phyloP scores from a whole-genome alignment of 2,888 invertebrate species.

The Clitarchus hookeri region DNA sequence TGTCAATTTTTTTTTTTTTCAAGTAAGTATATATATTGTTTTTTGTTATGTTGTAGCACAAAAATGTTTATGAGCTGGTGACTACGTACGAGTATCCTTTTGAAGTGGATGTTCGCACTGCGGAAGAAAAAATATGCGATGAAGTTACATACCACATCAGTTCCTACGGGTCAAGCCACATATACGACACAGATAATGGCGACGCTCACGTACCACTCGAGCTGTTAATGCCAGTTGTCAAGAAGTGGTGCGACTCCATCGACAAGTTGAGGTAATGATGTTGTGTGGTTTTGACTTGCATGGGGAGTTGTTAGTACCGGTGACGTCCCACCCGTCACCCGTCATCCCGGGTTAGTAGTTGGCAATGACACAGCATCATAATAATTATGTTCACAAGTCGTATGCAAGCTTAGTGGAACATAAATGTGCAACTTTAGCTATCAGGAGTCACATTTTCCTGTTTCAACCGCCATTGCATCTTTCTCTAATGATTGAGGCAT shows the following conservation, averaged over 20 bases:
- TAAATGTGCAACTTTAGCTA: too few species aligned
- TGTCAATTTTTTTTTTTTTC: not conserved
- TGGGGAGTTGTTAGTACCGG: not conserved
- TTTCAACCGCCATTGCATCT: too few species aligned
- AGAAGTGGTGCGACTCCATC: constrained; percentile 32
- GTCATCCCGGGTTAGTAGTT: not conserved
- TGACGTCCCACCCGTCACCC: not conserved
- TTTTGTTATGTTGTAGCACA: not conserved
- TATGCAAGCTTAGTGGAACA: too few species aligned
- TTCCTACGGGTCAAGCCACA: constrained; percentile 43
- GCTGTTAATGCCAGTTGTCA: constrained; percentile 31
- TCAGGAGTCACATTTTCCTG: too few species aligned
- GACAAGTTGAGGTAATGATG: constrained; percentile 20
- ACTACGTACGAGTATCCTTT: constrained; percentile 38
- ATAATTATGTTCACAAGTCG: too few species aligned
- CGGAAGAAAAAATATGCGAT: constrained; percentile 51
- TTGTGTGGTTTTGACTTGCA: not conserved
- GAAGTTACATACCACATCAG: constrained; percentile 50
- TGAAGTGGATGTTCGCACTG: constrained; percentile 50
- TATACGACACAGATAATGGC: constrained; percentile 31
- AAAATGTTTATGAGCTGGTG: constrained; percentile 26
- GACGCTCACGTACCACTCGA: constrained; percentile 31
- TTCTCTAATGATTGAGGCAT: too few species aligned
- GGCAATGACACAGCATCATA: too few species aligned
- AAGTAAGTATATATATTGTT: not conserved